Evolutionary conservation across 2,113 vertebrate species (phyloP), one percentile per base, ranked within the genome.

Genomic region (Leptobrachium ailaonicum): DNA sequence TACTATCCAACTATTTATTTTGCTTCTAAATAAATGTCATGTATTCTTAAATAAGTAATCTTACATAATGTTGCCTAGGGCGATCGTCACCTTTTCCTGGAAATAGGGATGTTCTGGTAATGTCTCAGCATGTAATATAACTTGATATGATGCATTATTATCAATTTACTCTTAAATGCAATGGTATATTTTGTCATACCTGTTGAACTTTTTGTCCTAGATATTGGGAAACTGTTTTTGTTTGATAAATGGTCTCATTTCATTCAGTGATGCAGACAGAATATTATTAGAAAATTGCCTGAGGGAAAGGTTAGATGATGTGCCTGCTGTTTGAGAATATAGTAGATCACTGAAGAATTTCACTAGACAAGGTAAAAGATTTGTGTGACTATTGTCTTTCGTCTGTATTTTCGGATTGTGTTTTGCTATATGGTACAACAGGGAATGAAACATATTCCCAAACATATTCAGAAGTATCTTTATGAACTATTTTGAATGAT

Each of bases 151-250:
- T 62, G 42, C 4, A 14, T 41, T 50, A 50, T 71, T 63, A 71
- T 62, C 67, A 60, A 40, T 58, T 77, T 69, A 69, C 66, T 43
- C 75, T 70, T 78, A 71, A 66, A 78, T 78, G 70, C 71, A 78
- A 69, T 41, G 66, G 40, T 60, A 58, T 69, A 45, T 69, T 77
- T 77, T 62, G 3, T 70, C 62, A 4, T 78, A 78, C 76, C 76
- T 78, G 76, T 77, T 71, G 67, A 77, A 77, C 76, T 77, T 77
- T 32, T 77, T 77, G 76, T 77, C 76, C 42, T 12, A 71, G 67
- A 71, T 56, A 41, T 71, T 78, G 67, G 45, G 76, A 63, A 71
- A 78, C 58, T 63, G 76, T 78, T 58, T 50, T 71, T 78, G 76
- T 63, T 53, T 71, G 76, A 78, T 78, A 71, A 78, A 78, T 78